A percentile compares a stretch with the other conserved stretches of the same genome.
phyloP scores from a whole-genome alignment of 1,140 invertebrate species.

The Bombus terrestris region DNA sequence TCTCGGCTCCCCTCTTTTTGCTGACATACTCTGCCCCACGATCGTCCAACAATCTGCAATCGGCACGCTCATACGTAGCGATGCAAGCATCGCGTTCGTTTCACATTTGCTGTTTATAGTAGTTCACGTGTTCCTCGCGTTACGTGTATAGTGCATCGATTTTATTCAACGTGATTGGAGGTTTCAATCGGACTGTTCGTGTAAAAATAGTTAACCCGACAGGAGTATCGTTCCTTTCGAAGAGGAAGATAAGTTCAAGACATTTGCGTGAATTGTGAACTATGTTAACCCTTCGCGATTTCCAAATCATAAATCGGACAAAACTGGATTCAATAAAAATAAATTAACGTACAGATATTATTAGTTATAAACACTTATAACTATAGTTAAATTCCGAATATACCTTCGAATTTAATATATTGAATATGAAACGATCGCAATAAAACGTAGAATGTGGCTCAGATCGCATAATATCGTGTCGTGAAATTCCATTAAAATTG shows the following conservation, averaged over 20 bases:
- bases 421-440: too few species aligned
- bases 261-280: background rate
- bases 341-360: too few species aligned
- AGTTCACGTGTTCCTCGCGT: background rate
- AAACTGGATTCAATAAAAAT: too few species aligned
- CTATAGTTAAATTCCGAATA: too few species aligned
- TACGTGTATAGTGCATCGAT: background rate
- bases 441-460: too few species aligned
- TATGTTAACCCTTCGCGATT: too few species aligned
- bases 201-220: background rate
- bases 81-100: constrained; percentile 3
- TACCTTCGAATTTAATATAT: too few species aligned
- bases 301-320: too few species aligned
- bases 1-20: background rate
- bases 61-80: constrained; percentile 14
- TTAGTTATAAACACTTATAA: too few species aligned
- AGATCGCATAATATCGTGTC: background rate
- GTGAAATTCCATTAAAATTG: background rate
- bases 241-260: background rate
- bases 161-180: background rate
- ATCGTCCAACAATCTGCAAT: background rate
- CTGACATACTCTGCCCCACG: background rate
- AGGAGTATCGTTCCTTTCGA: background rate
- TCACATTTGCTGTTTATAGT: background rate
- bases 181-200: too few species aligned